A percentile compares a stretch with the other conserved stretches of the same genome.
Conservation (phyloP, 35 echinoderm and acorn worm species). For the Ophioderma brevispina region DNA sequence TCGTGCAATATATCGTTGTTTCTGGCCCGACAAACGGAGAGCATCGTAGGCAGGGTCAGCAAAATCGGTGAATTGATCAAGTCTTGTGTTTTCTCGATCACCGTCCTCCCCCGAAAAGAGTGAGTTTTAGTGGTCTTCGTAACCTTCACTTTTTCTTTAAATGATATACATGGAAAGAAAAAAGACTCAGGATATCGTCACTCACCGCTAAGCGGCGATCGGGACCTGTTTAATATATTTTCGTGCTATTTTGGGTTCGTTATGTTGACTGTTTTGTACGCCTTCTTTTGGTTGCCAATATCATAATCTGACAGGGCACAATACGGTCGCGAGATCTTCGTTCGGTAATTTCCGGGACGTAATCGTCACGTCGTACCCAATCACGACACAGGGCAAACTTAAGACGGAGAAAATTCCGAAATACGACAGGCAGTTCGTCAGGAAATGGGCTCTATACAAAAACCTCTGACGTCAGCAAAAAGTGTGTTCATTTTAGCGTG, state of each 20-base stretch:
- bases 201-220: neutral
- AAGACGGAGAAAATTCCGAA: conserved; percentile 31
- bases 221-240: neutral
- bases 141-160: conserved; percentile 2
- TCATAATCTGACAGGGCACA: conserved; percentile 43
- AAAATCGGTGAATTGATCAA: conserved; percentile 26
- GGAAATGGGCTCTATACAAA: conserved; percentile 11
- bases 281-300: conserved; percentile 48
- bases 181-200: neutral
- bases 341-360: conserved; percentile 25
- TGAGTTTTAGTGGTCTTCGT: neutral
- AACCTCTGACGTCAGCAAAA: conserved; percentile 27
- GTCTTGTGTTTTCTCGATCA: conserved; percentile 27
- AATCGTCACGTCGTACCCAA: neutral
- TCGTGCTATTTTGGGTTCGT: conserved; percentile 14
- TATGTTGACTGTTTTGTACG: conserved; percentile 24
- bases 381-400: neutral
- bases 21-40: neutral
- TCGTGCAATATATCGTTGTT: conserved; percentile 29
- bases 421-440: neutral
- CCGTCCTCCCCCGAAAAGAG: conserved; percentile 23
- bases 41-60: conserved; percentile 47
- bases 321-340: conserved; percentile 33
- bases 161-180: neutral
- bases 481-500: neutral